A percentile compares a stretch with the other conserved stretches of the same genome.
Evolutionary conservation across 2,797 vertebrate genomes (phyloP).

Genomic region (Pitangus sulphuratus): DNA sequence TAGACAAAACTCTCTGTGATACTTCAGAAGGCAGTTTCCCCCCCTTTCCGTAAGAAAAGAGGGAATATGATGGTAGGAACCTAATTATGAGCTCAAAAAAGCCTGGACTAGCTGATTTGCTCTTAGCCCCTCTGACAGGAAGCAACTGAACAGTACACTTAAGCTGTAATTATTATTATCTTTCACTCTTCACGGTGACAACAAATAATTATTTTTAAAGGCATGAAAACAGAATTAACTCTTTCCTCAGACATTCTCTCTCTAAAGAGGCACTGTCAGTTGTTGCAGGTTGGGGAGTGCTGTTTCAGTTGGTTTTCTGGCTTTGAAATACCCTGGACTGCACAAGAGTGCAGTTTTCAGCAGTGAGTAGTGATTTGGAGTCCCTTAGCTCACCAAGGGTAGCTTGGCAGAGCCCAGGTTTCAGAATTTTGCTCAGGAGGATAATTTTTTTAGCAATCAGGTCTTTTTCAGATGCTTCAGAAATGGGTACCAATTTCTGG

Average conservation of each 20-base stretch:
- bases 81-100: slow-evolving; percentile 38
- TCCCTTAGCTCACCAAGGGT: background rate
- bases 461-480: background rate
- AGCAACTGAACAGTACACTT: background rate
- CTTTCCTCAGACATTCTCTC: background rate
- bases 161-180: slow-evolving; percentile 46
- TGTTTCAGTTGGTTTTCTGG: background rate
- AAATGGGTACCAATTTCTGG: background rate
- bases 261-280: background rate
- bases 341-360: background rate
- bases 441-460: background rate
- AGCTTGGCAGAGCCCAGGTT: background rate
- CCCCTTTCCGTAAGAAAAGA: slow-evolving; percentile 1
- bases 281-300: background rate
- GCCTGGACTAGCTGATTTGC: slow-evolving; percentile 21
- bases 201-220: slow-evolving; percentile 42
- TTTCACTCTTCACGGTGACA: background rate
- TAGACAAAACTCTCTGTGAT: slow-evolving; percentile 7
- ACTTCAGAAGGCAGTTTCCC: background rate
- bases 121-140: slow-evolving; percentile 17
- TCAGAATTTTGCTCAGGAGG: background rate
- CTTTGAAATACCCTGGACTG: background rate
- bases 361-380: background rate
- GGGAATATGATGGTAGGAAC: slow-evolving; percentile 25
- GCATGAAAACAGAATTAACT: slow-evolving; percentile 48